Evolutionary conservation across 92 coral and sea anemone species (phyloP), one percentile per base, ranked within the genome.

Genomic region (Zoanthus gigantus): DNA sequence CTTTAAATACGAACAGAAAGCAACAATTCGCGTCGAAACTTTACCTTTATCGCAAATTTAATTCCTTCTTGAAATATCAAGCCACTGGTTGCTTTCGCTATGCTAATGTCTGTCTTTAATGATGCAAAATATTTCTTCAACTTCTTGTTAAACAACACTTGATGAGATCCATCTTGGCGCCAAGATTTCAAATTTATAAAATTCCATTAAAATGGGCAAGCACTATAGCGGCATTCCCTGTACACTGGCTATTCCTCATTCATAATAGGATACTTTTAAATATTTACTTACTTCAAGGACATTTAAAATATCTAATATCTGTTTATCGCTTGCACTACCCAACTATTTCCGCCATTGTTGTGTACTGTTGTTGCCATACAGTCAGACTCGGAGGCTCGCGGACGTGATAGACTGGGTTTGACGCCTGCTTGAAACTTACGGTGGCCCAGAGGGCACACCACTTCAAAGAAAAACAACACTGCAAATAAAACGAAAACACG

Each of bases 301-400:
- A n/a, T 60, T 48, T 31, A 11, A 31, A 47, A 66, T 6, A 48
- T 44, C 42, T 9, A 69, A 34, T 7, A 29, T 10, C 74, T 31
- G 42, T 63, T 61, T 48, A 13, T 44, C 12, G 45, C 72, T 31
- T 37, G 42, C 13, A 16, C 57, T 23, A 15, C 34, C 23, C 34
- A 17, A n/a, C 16, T 17, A 13, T 52, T 2, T 81, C 85, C 85
- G 85, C 85, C 85, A 81, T 81, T 18, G 47, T 81, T 80, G 84
- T 80, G 57, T 80, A 79, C 34, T 16, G 18, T 58, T 73, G 84
- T 80, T 80, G 84, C 84, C 73, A 80, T 80, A 13, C 23, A 66
- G 6, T 18, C 29, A 34, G 37, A 66, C 11, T 16, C 7, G 44
- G 31, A 11, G 72, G 10, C 4, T 18, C 31, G 10, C 12, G 72